These are phyloP conservation scores for Habroteleia sp. DNA, from an alignment of 2,888 invertebrate genomes.

Conservation along the genomic window DNA sequence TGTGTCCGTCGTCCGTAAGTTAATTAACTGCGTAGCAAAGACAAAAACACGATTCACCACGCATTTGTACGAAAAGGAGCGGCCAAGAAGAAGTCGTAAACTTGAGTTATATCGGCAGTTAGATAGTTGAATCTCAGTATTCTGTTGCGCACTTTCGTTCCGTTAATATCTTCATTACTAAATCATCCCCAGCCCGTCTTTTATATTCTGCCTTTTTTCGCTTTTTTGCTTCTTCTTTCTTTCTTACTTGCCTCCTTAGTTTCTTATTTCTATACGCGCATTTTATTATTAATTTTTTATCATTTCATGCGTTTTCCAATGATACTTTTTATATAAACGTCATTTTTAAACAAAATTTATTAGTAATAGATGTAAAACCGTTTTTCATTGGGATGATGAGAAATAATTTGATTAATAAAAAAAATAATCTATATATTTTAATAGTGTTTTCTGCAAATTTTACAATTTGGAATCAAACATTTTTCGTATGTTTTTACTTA, in stretches of 20 bases:
- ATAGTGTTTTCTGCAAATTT: too few species aligned
- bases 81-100: constrained; percentile 77
- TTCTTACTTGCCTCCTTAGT: constrained; percentile 36
- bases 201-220: constrained; percentile 53
- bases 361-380: too few species aligned
- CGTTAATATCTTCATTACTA: constrained; percentile 81
- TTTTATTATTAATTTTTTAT: constrained; percentile 47
- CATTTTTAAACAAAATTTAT: neutral
- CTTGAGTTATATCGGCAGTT: constrained; percentile 79
- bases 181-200: constrained; percentile 75
- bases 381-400: too few species aligned
- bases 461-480: too few species aligned
- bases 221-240: constrained; percentile 48
- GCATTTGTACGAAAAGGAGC: constrained; percentile 68
- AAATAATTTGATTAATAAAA: too few species aligned
- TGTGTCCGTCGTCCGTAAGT: constrained; percentile 39
- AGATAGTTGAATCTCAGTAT: constrained; percentile 81
- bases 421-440: too few species aligned
- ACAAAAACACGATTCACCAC: constrained; percentile 64
- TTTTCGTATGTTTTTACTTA: too few species aligned
- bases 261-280: constrained; percentile 45
- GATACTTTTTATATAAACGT: too few species aligned
- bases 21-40: constrained; percentile 61
- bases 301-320: constrained; percentile 33
- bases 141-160: constrained; percentile 78